Base-by-base conservation (phyloP, 2,113 vertebrate species). In the Tychaedon coryphoeus region DNA sequence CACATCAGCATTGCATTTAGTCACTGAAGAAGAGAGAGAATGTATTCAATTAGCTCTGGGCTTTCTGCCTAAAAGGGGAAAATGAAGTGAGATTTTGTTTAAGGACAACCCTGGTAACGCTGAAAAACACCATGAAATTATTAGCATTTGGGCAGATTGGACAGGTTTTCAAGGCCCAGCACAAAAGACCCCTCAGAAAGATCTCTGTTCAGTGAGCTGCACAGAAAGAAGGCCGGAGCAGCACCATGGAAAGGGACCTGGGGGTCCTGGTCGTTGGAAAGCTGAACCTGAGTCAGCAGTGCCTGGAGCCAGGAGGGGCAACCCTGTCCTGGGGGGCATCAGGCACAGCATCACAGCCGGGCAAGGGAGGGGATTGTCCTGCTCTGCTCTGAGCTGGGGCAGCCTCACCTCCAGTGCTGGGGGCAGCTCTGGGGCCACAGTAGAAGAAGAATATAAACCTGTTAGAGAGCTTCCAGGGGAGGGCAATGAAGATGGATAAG, bases 1-100 rank as follows among this genome's bases (percentile, higher is more conserved):
- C 95, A 84, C 96, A 94, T 96, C 95, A 97, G 94, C 96, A 94
- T 88, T 96, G 64, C 96, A 80, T 94, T 96, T 92, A 96, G 94
- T 60, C 91, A 86, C 67, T 96, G 94, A 93, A 96, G 95, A 95
- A 95, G 65, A 95, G 82, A 93, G 82, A 92, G 95, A 97, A 92
- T 76, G 91, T 71, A 79, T 92, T 95, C 96, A 94, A 94, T 94
- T 97, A 97, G 83, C 82, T 95, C 92, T 60, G 95, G 96, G 95
- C 96, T 96, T 96, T 77, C 83, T 95, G 96, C 96, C 96, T 96
- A 51, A 91, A 96, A 80, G 34, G 51, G 75, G 76, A 92, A 96
- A 96, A 95, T 92, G 91, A 96, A 96, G 74, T 90, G 95, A 89
- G 94, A 97, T 95, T 94, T 86, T 97, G 94, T 97, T 92, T 91